Conservation (phyloP, 2,888 invertebrate species). For the Hirtodrosophila confusa region DNA sequence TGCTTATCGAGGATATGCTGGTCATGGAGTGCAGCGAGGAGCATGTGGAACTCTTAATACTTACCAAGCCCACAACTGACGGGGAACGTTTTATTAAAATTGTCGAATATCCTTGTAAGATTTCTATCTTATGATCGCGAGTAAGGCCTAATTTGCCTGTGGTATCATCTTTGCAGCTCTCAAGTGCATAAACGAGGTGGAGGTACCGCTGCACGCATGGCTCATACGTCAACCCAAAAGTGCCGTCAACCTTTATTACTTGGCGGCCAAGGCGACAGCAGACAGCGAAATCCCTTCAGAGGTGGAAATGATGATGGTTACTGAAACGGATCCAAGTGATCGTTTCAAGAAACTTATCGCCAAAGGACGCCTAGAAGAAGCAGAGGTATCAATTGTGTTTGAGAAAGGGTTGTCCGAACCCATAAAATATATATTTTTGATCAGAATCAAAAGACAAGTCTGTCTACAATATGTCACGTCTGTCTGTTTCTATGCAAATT, state of each 20-base stretch:
- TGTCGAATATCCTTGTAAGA: conserved; percentile 83
- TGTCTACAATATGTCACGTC: too few species aligned
- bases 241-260: conserved; percentile 83
- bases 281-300: conserved; percentile 66
- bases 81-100: conserved; percentile 76
- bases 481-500: too few species aligned
- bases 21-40: conserved; percentile 82
- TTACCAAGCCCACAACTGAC: conserved; percentile 69
- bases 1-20: conserved; percentile 81
- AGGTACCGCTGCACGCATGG: conserved; percentile 80
- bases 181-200: conserved; percentile 79
- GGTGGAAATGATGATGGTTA: conserved; percentile 82
- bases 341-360: conserved; percentile 83
- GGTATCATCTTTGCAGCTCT: conserved; percentile 65
- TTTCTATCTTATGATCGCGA: neutral
- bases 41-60: conserved; percentile 79
- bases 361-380: conserved; percentile 83
- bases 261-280: conserved; percentile 69
- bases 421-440: too few species aligned
- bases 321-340: conserved; percentile 83
- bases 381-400: conserved; percentile 70
- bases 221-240: conserved; percentile 82
- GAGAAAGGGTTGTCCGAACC: too few species aligned
- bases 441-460: too few species aligned
- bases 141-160: neutral